Base-by-base conservation (phyloP, 37 sponge, comb jelly and placozoan genomes). In the Bolinopsis microptera region DNA sequence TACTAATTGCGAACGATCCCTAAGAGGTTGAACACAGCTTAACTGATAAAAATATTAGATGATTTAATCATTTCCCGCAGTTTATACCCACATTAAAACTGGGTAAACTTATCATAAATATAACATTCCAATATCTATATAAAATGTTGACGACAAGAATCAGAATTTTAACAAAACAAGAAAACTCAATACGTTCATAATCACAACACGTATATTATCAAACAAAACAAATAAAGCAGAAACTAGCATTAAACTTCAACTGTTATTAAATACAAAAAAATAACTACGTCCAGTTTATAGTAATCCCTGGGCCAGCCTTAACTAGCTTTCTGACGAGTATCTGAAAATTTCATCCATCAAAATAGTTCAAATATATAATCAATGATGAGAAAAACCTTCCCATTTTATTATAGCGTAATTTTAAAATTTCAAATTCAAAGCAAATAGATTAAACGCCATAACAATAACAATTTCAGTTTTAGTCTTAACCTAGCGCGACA, bases 301-400 rank as follows among this genome's bases (percentile, higher is more conserved):
- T 48, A 18, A 48, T 48, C 61, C 5, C 13, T 48, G 5, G 61
- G 9, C 13, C 61, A 48, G 61, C 61, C 5, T 48, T 77, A 77
- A 77, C 80, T 32, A 77, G 80, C 80, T 77, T 77, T 77, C 80
- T 77, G 80, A 34, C 80, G 80, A 18, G 36, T 32, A 77, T 77
- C 80, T 77, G 80, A 77, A 77, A 35, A 28, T 30, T 72, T 30
- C 3, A n/a, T 48, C 61, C 61, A 13, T 48, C 61, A 48, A 48
- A 48, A 13, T 48, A 48, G 61, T 5, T 18, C 13, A 72, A 72
- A 30, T 23, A 72, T 72, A 72, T 3, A 30, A 5, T 9, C 3
- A n/a, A 72, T 9, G 18, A 5, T 23, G 5, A 72, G 13, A 72
- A 72, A 72, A 48, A 13, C 61, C 61, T 18, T 48, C 61, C 61